Percentiles rank a stretch among this genome's conserved stretches.
phyloP scores from a whole-genome alignment of 2,888 invertebrate species.

The Drosophila percnosoma region DNA sequence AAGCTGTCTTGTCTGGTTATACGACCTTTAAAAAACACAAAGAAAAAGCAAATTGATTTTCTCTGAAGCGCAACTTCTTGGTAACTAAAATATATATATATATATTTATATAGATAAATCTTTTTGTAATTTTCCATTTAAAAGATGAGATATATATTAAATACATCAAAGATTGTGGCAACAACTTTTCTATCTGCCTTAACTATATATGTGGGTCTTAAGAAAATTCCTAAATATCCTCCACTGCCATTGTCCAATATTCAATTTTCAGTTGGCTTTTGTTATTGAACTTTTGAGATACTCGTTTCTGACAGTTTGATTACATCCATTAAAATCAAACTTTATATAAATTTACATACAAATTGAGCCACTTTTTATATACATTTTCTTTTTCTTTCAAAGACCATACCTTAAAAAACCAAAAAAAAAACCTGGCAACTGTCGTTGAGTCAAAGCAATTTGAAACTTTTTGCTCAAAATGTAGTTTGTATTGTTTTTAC shows the following conservation, averaged over 20 bases:
- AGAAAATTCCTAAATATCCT: neutral
- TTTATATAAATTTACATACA: conserved; percentile 28
- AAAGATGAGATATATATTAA: neutral
- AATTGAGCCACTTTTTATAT: conserved; percentile 20
- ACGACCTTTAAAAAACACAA: neutral
- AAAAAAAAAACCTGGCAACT: neutral
- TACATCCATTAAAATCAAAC: conserved; percentile 19
- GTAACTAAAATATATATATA: neutral
- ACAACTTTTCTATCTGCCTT: neutral
- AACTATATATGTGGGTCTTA: neutral
- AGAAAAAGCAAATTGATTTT: conserved; percentile 1
- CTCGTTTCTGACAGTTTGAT: conserved; percentile 8
- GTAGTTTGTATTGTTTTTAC: conserved; percentile 10
- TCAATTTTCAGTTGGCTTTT: neutral
- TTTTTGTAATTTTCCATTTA: neutral
- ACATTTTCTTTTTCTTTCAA: neutral
- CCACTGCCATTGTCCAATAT: neutral
- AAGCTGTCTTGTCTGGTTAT: neutral
- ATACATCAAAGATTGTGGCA: neutral
- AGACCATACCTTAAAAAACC: neutral
- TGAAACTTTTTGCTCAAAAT: conserved; percentile 37
- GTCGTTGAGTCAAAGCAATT: conserved; percentile 18
- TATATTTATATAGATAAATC: neutral
- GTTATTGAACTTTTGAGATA: neutral
- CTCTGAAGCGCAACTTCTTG: neutral